Evolutionary conservation across 23 tunicate species (phyloP), one percentile per base, ranked within the genome.

Genomic region (Clavelina lepadiformis): DNA sequence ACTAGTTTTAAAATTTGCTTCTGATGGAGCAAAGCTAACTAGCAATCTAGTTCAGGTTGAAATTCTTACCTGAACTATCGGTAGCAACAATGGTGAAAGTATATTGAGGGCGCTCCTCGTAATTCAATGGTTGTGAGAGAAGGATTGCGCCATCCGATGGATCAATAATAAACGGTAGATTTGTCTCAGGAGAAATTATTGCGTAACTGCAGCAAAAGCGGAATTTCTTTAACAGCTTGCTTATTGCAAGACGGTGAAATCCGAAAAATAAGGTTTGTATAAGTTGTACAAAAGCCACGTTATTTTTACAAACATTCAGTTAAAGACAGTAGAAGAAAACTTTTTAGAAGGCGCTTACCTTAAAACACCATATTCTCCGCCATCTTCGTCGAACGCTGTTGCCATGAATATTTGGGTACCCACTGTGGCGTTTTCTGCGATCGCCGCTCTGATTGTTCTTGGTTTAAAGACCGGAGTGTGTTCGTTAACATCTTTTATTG

Each of bases 401-500:
- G 75, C 79, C 3, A 38, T 63, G 13, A 35, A 4, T 18, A 89
- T 74, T 1, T 33, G 21, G 0, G 61, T 65, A 15, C 83, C 83
- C 5, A 85, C 64, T 7, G 24, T 26, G 5, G 46, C 57, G 55
- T 72, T 62, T 72, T 81, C 97, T 13, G 63, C 32, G 5, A 89
- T 57, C 3, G 56, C 19, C 23, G 72, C 59, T 35, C 56, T 27
- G 53, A 75, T 81, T 6, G 21, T 31, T 23, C n/a, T 5, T 37
- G 77, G 89, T 35, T 71, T 74, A 69, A 89, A 89, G 35, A 15
- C 68, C 3, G 97, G 97, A 1, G 46, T 0, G 58, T 38, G 69
- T 28, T 89, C 97, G 36, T 89, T 89, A 23, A 35, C 70, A 62
- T 89, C 89, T 32, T 63, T 71, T 13, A 89, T 73, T 7, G 65